Evolutionary conservation across 2,888 invertebrate genomes (phyloP).

Genomic region (Ptychoptera contaminata): DNA sequence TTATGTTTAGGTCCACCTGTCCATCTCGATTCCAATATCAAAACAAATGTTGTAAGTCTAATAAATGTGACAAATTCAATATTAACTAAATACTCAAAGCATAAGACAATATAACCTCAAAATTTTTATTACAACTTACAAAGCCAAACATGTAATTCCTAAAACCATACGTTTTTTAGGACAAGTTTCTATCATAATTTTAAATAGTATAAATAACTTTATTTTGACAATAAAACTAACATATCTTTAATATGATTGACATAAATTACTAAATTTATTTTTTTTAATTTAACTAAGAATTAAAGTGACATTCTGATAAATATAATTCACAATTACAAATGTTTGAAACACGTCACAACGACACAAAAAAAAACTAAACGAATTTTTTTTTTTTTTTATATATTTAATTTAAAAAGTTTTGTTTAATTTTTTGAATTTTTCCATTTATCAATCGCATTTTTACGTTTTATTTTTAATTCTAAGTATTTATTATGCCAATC

Average conservation of each 20-base stretch:
- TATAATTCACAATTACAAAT: too few relatives aligned
- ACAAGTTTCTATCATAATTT: slow-evolving; percentile 65
- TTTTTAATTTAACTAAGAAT: too few relatives aligned
- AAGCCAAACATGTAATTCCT: slow-evolving; percentile 57
- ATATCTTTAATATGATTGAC: too few relatives aligned
- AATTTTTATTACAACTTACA: slow-evolving; percentile 36
- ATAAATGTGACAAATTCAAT: slow-evolving; percentile 18
- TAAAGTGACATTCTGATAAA: too few relatives aligned
- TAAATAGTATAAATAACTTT: slow-evolving; percentile 18
- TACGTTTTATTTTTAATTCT: slow-evolving; percentile 29
- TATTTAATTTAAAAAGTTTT: too few relatives aligned
- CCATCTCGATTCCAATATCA: slow-evolving; percentile 67
- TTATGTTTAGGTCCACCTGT: slow-evolving; percentile 40
- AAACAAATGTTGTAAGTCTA: slow-evolving; percentile 64
- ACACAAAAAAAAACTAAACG: too few relatives aligned
- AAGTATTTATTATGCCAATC: slow-evolving; percentile 34
- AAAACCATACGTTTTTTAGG: slow-evolving; percentile 71
- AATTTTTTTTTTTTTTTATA: too few relatives aligned
- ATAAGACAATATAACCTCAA: slow-evolving; percentile 2
- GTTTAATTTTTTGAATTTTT: slow-evolving; percentile 13
- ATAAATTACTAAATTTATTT: too few relatives aligned
- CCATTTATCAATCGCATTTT: slow-evolving; percentile 31
- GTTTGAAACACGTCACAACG: too few relatives aligned
- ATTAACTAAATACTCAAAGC: slow-evolving; percentile 1
- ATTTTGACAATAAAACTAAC: too few relatives aligned